phyloP scores from a whole-genome alignment of 2,797 vertebrate species.

The Cygnus olor region DNA sequence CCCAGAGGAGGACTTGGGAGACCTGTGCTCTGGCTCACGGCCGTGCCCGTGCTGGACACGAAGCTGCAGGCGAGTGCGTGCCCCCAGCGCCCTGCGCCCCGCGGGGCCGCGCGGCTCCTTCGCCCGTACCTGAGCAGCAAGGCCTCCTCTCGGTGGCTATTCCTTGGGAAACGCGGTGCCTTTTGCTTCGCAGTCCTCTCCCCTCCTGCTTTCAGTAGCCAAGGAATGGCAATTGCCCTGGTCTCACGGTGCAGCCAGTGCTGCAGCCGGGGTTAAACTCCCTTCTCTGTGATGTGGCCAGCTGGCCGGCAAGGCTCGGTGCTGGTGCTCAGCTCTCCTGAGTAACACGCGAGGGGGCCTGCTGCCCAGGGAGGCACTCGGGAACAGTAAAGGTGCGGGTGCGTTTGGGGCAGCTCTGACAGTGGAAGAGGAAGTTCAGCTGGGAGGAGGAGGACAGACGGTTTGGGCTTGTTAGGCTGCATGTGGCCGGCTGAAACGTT shows the following conservation, averaged over 20 bases:
- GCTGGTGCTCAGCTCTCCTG: background rate
- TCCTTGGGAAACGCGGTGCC: background rate
- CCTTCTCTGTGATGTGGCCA: background rate
- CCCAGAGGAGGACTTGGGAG: background rate
- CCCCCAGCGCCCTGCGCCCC: background rate
- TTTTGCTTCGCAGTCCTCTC: background rate
- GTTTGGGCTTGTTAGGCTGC: background rate
- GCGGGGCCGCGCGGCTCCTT: accelerated
- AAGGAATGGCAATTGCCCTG: background rate
- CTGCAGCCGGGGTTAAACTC: accelerated
- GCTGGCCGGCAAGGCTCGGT: background rate
- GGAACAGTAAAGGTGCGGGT: background rate
- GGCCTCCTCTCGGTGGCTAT: background rate
- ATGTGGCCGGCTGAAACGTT: slow-evolving; percentile 14
- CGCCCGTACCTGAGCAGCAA: accelerated
- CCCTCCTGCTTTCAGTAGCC: background rate
- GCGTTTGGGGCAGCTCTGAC: background rate
- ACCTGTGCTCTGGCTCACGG: background rate
- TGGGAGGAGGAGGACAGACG: background rate
- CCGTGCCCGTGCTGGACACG: accelerated
- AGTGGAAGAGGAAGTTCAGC: background rate
- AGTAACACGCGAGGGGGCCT: background rate
- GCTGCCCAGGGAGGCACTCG: background rate
- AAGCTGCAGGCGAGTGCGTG: background rate
- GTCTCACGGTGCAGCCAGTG: background rate